Percentiles rank a stretch among this genome's conserved stretches.
Evolutionary conservation across 2,113 vertebrate genomes (phyloP).

Genomic region (Amphilophus citrinellus): DNA sequence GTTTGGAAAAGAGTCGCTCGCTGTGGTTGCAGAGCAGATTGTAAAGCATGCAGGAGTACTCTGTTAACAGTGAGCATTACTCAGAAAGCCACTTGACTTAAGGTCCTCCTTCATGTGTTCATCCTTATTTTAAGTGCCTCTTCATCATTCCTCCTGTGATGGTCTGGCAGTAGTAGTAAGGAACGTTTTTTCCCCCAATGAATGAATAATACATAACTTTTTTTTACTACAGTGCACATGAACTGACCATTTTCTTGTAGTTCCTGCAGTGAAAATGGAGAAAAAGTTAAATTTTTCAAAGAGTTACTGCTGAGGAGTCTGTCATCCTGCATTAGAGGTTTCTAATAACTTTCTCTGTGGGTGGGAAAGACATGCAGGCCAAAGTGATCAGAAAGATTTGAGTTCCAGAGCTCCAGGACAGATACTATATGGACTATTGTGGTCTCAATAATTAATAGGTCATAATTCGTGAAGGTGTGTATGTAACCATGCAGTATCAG

Average conservation of each 20-base stretch:
- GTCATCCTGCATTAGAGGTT: background rate
- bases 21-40: background rate
- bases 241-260: background rate
- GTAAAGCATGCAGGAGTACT: background rate
- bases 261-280: background rate
- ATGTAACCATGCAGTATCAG: background rate
- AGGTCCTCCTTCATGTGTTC: background rate
- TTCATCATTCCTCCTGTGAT: fast-evolving
- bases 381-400: background rate
- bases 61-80: background rate
- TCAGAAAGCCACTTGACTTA: background rate
- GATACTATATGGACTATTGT: background rate
- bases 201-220: constrained; percentile 31
- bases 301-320: background rate
- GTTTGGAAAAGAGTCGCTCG: background rate
- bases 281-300: background rate
- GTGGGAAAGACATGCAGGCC: background rate
- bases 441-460: background rate
- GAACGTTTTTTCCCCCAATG: background rate
- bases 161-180: background rate
- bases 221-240: background rate
- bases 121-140: background rate
- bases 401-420: background rate
- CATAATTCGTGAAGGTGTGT: background rate
- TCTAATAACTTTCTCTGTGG: background rate